A percentile compares a stretch with the other conserved stretches of the same genome.
Evolutionary conservation across 1,140 invertebrate species (phyloP).

Genomic region (Homarus americanus): DNA sequence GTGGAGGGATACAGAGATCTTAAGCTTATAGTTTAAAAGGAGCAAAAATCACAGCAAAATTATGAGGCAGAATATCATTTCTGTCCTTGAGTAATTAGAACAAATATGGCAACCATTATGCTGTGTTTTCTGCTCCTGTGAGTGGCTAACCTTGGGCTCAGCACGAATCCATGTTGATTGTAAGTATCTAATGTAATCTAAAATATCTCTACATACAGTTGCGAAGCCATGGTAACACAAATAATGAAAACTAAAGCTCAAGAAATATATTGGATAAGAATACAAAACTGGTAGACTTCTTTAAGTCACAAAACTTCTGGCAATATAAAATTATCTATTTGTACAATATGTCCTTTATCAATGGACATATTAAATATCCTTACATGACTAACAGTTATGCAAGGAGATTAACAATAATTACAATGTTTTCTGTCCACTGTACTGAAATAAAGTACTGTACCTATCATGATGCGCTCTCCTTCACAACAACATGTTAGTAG

Average conservation of each 20-base stretch:
- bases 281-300: too few species aligned
- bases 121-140: constrained; percentile 33
- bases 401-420: too few species aligned
- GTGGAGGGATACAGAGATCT: neutral
- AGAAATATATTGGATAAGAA: neutral
- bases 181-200: constrained; percentile 22
- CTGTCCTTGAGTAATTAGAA: neutral
- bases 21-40: constrained; percentile 9
- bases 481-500: too few species aligned
- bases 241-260: neutral
- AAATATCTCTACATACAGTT: constrained; percentile 43
- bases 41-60: constrained; percentile 35
- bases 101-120: neutral
- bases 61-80: neutral
- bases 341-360: too few species aligned
- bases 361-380: too few species aligned
- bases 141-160: constrained; percentile 1
- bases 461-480: too few species aligned
- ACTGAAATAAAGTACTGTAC: too few species aligned
- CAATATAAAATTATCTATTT: too few species aligned
- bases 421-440: too few species aligned
- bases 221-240: constrained; percentile 44
- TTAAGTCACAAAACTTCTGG: too few species aligned
- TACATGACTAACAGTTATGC: too few species aligned
- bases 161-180: constrained; percentile 20